Conservation (phyloP, 2,797 vertebrate genomes). For the Allobates femoralis region DNA sequence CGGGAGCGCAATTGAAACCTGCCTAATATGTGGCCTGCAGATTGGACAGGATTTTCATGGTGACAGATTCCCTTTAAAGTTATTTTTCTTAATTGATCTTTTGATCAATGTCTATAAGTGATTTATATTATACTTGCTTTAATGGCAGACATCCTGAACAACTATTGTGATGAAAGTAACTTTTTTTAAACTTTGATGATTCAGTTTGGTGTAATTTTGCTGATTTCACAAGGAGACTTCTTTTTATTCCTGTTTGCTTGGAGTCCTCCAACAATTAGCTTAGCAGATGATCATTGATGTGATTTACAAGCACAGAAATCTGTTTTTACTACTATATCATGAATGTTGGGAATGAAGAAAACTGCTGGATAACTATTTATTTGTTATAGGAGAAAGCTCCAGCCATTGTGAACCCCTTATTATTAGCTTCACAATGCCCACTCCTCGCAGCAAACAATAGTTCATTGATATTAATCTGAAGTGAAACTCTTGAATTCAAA, state of each 20-base stretch:
- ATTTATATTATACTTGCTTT: no score
- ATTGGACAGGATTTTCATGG: no score
- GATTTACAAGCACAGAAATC: slow-evolving; percentile 41
- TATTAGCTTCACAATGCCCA: slow-evolving; percentile 26
- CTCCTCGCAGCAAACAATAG: slow-evolving; percentile 12
- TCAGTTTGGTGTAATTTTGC: slow-evolving; percentile 19
- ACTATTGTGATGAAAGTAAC: no score
- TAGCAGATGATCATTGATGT: slow-evolving; percentile 27
- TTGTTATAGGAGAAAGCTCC: slow-evolving; percentile 21
- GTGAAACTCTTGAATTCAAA: background rate
- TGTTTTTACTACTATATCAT: slow-evolving; percentile 14
- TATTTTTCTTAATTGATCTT: no score
- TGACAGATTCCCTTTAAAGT: no score
- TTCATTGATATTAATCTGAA: fast-evolving
- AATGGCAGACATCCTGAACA: no score
- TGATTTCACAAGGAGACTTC: slow-evolving; percentile 8
- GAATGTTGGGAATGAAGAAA: background rate
- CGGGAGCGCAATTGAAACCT: no score
- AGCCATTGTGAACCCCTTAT: slow-evolving; percentile 8
- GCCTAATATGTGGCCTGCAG: no score
- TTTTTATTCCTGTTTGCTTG: background rate
- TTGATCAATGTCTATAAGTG: no score
- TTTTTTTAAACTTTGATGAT: slow-evolving; percentile 27
- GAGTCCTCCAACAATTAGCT: slow-evolving; percentile 36
- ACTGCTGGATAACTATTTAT: slow-evolving; percentile 6